A percentile compares a stretch with the other conserved stretches of the same genome.
Evolutionary conservation across 2,888 invertebrate genomes (phyloP).

Genomic region (Orchesella flavescens): DNA sequence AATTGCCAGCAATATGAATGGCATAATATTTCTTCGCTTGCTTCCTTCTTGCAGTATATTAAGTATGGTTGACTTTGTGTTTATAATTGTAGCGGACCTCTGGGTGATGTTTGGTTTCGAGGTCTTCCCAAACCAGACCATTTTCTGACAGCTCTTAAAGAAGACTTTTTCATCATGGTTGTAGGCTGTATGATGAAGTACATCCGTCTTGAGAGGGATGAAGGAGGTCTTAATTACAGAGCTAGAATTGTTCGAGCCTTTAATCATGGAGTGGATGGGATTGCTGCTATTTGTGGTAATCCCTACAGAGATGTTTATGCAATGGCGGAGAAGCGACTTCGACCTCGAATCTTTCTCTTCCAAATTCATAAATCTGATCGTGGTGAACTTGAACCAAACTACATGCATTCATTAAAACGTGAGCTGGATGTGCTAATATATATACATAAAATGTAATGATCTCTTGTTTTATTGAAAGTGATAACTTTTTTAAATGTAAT

Average conservation of each 20-base stretch:
- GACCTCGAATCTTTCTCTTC: constrained; percentile 60
- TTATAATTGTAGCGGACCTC: background rate
- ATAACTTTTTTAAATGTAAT: no score
- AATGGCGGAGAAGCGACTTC: constrained; percentile 65
- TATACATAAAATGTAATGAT: background rate
- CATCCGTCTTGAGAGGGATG: constrained; percentile 40
- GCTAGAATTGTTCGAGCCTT: constrained; percentile 59
- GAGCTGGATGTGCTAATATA: background rate
- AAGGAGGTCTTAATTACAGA: constrained; percentile 25
- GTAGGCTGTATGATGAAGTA: constrained; percentile 59
- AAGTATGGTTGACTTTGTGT: background rate
- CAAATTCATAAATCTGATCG: constrained; percentile 56
- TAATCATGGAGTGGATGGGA: constrained; percentile 64
- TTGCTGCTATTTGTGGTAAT: constrained; percentile 63
- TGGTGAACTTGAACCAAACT: constrained; percentile 33
- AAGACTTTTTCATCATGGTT: constrained; percentile 53
- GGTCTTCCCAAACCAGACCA: constrained; percentile 40
- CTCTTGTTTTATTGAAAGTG: no score
- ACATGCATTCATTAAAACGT: constrained; percentile 38
- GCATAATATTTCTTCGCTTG: background rate
- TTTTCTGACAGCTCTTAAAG: constrained; percentile 39
- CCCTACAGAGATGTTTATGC: constrained; percentile 63
- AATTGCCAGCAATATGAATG: no score
- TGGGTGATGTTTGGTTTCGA: constrained; percentile 56
- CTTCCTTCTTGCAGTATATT: no score